A percentile compares a stretch with the other conserved stretches of the same genome.
Conservation (phyloP, 2,888 invertebrate genomes). For the Lepidochitona cinerea region DNA sequence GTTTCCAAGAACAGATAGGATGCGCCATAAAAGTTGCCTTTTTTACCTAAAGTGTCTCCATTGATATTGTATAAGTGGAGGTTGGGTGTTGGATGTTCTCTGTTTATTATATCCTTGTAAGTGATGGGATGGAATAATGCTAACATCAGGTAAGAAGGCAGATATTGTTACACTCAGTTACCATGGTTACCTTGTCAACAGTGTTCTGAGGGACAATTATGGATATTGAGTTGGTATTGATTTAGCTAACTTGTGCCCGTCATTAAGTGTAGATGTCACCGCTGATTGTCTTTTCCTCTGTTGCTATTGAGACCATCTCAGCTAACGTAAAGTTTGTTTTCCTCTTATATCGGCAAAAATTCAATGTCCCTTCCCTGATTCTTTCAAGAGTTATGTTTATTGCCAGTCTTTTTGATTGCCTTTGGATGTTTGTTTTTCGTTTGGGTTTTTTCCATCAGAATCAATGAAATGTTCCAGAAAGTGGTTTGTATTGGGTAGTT, state of each 20-base stretch:
- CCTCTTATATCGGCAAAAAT: background rate
- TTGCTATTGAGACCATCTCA: background rate
- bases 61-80: too few relatives aligned
- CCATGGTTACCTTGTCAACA: slow-evolving; percentile 3
- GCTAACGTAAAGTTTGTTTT: background rate
- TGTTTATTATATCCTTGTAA: background rate
- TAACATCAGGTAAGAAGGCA: slow-evolving; percentile 5
- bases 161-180: slow-evolving; percentile 1
- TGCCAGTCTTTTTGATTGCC: background rate
- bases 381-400: background rate
- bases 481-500: background rate
- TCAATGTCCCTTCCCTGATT: background rate
- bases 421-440: too few relatives aligned
- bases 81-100: background rate
- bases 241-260: background rate
- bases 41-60: too few relatives aligned
- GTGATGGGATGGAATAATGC: background rate
- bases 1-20: too few relatives aligned
- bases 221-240: slow-evolving; percentile 1
- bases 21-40: too few relatives aligned
- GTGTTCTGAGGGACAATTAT: background rate
- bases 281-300: background rate
- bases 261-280: background rate
- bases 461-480: slow-evolving; percentile 3
- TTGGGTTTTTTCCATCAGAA: too few relatives aligned